phyloP scores from a whole-genome alignment of 1,140 invertebrate species.

The Acyrthosiphon pisum region DNA sequence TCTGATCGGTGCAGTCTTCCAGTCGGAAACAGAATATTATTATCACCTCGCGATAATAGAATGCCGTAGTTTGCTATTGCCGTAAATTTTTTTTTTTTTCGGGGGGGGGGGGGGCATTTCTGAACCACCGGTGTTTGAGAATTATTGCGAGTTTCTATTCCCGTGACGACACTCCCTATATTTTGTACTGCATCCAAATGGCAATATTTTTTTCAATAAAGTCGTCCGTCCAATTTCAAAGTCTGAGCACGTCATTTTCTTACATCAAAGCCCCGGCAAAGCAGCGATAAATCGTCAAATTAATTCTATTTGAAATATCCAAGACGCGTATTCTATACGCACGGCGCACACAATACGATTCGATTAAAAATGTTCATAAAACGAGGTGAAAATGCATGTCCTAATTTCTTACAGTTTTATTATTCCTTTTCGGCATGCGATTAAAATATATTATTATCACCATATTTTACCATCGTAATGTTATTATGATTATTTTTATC shows the following conservation, averaged over 20 bases:
- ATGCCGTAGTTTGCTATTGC: no score
- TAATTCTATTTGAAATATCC: not conserved
- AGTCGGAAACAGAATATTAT: not conserved
- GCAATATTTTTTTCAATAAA: not conserved
- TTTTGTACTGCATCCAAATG: not conserved
- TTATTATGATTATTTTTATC: not conserved
- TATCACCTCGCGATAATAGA: not conserved
- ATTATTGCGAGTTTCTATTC: not conserved
- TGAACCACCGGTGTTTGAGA: not conserved
- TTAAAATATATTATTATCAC: not conserved
- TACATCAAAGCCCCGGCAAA: not conserved
- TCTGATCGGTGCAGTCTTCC: not conserved
- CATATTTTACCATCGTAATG: not conserved
- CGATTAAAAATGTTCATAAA: not conserved
- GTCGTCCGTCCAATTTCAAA: not conserved
- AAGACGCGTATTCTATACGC: not conserved
- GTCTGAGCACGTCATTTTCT: conserved; percentile 29
- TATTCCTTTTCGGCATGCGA: not conserved
- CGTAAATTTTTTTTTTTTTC: no score
- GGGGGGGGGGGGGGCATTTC: not conserved
- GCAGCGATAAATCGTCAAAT: not conserved
- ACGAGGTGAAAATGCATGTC: not conserved
- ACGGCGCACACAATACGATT: not conserved
- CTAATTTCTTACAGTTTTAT: conserved; percentile 1
- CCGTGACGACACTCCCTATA: not conserved